Percentiles rank a stretch among this genome's conserved stretches.
phyloP scores from a whole-genome alignment of 64 coral and sea anemone genomes.

The Acropora yongei region DNA sequence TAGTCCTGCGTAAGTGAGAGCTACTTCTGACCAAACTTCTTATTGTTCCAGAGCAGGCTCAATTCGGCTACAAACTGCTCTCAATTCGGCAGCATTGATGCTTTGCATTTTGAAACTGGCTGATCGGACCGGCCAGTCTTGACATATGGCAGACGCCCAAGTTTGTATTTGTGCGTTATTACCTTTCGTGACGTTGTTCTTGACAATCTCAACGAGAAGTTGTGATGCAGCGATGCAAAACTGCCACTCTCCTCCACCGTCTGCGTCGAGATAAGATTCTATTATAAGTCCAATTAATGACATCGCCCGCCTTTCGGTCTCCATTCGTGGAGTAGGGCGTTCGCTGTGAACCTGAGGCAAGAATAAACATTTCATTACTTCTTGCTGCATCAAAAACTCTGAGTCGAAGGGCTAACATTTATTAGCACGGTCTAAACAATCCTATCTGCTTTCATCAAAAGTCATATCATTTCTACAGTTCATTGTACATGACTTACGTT shows the following conservation, averaged over 20 bases:
- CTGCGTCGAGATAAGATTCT: neutral
- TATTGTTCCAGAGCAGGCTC: too few species aligned
- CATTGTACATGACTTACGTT: too few species aligned
- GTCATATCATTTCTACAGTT: too few species aligned
- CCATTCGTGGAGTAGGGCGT: neutral
- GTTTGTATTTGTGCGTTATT: neutral
- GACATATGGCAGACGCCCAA: too few species aligned
- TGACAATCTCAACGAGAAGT: constrained; percentile 4
- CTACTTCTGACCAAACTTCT: too few species aligned
- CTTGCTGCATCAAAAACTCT: neutral
- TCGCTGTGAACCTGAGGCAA: constrained; percentile 16
- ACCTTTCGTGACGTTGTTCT: constrained; percentile 14
- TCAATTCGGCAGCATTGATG: too few species aligned
- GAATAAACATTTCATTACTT: neutral
- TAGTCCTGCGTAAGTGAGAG: too few species aligned
- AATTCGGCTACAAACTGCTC: too few species aligned
- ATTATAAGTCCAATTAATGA: neutral
- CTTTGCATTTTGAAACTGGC: too few species aligned
- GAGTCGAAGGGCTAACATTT: neutral
- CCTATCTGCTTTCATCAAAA: too few species aligned
- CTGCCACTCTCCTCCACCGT: constrained; percentile 19
- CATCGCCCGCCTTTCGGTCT: constrained; percentile 31
- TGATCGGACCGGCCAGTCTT: too few species aligned
- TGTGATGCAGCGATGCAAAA: neutral
- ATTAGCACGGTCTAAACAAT: too few species aligned